Base-by-base conservation (phyloP, 2,113 vertebrate species). In the Coregonus clupeaformis region DNA sequence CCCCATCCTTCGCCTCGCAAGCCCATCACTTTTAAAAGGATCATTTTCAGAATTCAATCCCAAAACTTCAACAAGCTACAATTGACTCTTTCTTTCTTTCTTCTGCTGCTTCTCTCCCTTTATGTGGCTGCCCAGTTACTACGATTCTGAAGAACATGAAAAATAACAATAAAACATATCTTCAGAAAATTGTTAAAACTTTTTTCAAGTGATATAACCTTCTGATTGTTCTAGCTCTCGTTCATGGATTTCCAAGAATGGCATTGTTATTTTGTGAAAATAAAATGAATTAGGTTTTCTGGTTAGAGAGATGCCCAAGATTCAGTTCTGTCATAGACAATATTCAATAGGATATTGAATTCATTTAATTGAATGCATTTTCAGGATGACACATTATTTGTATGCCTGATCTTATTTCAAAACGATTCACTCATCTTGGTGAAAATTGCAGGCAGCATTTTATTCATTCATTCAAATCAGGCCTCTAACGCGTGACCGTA, bases 41-140 rank as follows among this genome's bases (percentile, higher is more conserved):
- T 94, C 92, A 92, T 93, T 94, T 92, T 93, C 92, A 93, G 89
- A 93, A 92, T 94, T 92, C 92, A 94, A 90, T 89, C 91, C 86
- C 89, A 90, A 91, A 94, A 92, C 91, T 94, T 93, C 86, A 93
- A 89, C 92, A 92, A 93, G 91, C 90, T 90, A 89, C 92, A 93
- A 85, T 92, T 93, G 90, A 89, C 88, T 87, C 90, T 82, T 88
- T 86, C 77, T 27, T 13, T 42, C 66, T 20, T 20, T 36, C 25
- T 70, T 77, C 25, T 18, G 36, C 65, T 66, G 27, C 67, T 65
- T 59, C 81, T 78, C 80, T 85, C 85, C 86, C 78, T 80, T 83
- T 83, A 84, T 90, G 84, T 89, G 88, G 85, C 86, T 80, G 80
- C 49, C 72, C 83, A 75, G 78, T 79, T 80, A 68, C 82, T 74